A percentile compares a stretch with the other conserved stretches of the same genome.
These are phyloP conservation scores for Drosophila orena DNA, from an alignment of 1,140 invertebrate genomes.

Conservation along the genomic window DNA sequence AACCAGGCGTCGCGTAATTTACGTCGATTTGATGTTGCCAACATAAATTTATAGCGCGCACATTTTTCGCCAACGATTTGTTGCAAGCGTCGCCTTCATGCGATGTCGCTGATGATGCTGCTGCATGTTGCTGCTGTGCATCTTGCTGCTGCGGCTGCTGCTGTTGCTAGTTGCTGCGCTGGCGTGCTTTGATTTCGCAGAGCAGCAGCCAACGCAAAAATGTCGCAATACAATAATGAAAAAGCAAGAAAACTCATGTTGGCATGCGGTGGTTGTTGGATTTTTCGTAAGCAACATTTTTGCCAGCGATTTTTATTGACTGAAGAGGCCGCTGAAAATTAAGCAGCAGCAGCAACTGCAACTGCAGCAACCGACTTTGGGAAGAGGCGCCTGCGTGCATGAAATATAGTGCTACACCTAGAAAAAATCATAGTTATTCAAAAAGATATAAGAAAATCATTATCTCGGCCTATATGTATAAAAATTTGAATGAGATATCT, in stretches of 20 bases:
- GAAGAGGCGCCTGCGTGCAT: constrained; percentile 81
- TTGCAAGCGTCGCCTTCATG: constrained; percentile 62
- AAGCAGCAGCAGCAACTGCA: constrained; percentile 25
- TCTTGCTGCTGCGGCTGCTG: constrained; percentile 55
- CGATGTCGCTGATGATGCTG: constrained; percentile 53
- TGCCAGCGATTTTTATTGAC: constrained; percentile 74
- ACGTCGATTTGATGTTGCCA: constrained; percentile 82
- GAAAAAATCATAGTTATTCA: neutral
- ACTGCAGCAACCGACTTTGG: constrained; percentile 45
- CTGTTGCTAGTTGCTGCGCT: constrained; percentile 41
- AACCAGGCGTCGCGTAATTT: constrained; percentile 75
- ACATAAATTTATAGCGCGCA: constrained; percentile 80
- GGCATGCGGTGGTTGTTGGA: constrained; percentile 62
- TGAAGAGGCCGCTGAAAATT: constrained; percentile 69
- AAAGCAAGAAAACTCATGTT: constrained; percentile 79
- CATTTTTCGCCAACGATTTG: constrained; percentile 75
- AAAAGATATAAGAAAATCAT: too few relatives aligned
- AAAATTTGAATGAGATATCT: too few relatives aligned
- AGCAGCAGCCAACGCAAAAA: constrained; percentile 75
- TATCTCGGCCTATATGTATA: too few relatives aligned
- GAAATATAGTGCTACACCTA: constrained; percentile 61
- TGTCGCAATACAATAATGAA: constrained; percentile 82
- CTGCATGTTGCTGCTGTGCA: constrained; percentile 36
- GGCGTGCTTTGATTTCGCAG: constrained; percentile 76
- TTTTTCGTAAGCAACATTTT: constrained; percentile 70